Conservation (phyloP, 2,797 vertebrate genomes). For the Knipowitschia caucasica region DNA sequence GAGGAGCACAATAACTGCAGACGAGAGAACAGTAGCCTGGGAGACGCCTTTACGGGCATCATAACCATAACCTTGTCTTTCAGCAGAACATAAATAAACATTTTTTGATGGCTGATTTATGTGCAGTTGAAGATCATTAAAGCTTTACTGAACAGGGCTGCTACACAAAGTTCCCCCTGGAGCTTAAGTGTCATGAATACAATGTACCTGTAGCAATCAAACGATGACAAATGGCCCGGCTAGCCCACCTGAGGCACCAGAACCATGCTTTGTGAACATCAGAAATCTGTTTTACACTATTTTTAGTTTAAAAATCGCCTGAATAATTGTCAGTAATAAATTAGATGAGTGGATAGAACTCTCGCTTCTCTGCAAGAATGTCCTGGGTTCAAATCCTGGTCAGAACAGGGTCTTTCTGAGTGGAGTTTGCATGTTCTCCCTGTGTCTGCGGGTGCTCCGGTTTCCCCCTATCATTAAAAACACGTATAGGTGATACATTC, state of each 20-base stretch:
- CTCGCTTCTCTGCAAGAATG: too few relatives aligned
- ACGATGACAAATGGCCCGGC: constrained; percentile 47
- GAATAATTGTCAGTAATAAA: constrained; percentile 7
- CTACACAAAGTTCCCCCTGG: constrained; percentile 22
- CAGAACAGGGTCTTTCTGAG: too few relatives aligned
- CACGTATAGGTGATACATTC: too few relatives aligned
- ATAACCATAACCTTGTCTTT: constrained; percentile 40
- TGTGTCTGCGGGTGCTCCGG: too few relatives aligned
- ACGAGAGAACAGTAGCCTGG: constrained; percentile 18
- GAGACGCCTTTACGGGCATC: constrained; percentile 41
- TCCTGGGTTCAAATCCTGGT: too few relatives aligned
- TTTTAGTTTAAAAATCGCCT: constrained; percentile 13
- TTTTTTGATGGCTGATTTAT: constrained; percentile 17
- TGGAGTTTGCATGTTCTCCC: too few relatives aligned
- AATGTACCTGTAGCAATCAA: constrained; percentile 25
- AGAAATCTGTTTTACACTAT: constrained; percentile 20
- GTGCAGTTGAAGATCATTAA: background rate
- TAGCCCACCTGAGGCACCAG: constrained; percentile 36
- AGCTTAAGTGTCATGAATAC: constrained; percentile 13
- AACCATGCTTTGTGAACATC: constrained; percentile 41
- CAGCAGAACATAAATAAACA: constrained; percentile 15
- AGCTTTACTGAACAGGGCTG: constrained; percentile 11
- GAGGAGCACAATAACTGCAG: constrained; percentile 31
- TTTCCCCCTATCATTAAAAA: too few relatives aligned
- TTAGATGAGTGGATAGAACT: constrained; percentile 17